Evolutionary conservation across 2,113 vertebrate species (phyloP), one percentile per base, ranked within the genome.

Genomic region (Channa maculata): DNA sequence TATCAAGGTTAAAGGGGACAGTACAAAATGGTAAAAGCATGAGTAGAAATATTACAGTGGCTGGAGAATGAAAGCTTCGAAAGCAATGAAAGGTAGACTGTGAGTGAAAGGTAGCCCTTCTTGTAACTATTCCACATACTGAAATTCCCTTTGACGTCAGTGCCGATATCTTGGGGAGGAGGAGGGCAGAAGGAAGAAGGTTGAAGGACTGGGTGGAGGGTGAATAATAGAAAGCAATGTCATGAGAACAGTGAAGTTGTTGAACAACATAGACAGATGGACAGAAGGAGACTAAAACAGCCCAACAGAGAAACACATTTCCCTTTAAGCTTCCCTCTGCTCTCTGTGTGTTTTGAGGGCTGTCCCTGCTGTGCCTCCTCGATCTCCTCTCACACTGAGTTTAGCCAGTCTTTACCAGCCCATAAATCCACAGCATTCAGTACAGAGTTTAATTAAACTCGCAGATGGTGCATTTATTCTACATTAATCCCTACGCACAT

Each of bases 61-160:
- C 14, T 48, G 41, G 66, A 51, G 54, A 69, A 73, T 54, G 43
- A 69, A 43, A 36, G 34, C 60, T 37, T 62, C 38, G 54, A 4
- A 51, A 48, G 36, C 57, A 52, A n/a, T 71, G 63, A 63, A 50
- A 71, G 59, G 46, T 24, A 5, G 43, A 71, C 57, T 2, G 44
- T 7, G 4, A 41, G 41, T 36, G 55, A 70, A 49, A 8, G 48
- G 36, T 37, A 54, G 57, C 13, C 12, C 63, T 34, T 71, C 43
- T 54, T 71, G 86, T 83, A 86, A 78, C 13, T 6, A 12, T 38
- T 79, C 60, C 77, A 77, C 68, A 48, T 46, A 5, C 49, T 75
- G 63, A 77, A 67, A 88, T 85, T 76, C 55, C 69, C 65, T 86
- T 87, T 90, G 86, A 91, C 82, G 70, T 90, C 88, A 89, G 2